A percentile compares a stretch with the other conserved stretches of the same genome.
Evolutionary conservation across 1,140 invertebrate species (phyloP).

Genomic region (Drosophila micromelanica): DNA sequence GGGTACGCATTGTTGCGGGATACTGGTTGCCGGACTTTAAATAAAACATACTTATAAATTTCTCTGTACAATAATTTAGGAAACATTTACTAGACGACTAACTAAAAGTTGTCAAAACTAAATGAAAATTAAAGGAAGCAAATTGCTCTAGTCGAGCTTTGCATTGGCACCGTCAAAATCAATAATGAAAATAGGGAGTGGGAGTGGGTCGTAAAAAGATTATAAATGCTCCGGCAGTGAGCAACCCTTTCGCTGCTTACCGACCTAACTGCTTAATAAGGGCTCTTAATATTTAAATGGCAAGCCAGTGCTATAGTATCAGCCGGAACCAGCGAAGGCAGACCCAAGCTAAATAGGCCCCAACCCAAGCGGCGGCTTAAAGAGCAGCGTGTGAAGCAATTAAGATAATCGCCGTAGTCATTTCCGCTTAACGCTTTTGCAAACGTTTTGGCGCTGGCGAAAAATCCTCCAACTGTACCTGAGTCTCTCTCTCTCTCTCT

Average conservation of each 20-base stretch:
- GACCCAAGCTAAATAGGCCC: not conserved
- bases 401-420: slow-evolving; percentile 78
- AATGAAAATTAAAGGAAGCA: not conserved
- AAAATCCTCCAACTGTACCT: slow-evolving; percentile 7
- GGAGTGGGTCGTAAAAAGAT: slow-evolving; percentile 51
- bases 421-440: slow-evolving; percentile 70
- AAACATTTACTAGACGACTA: slow-evolving; percentile 2
- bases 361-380: not conserved
- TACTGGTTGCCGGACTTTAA: not conserved
- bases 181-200: slow-evolving; percentile 7
- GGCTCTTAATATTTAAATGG: slow-evolving; percentile 67
- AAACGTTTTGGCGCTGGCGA: slow-evolving; percentile 15
- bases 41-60: not conserved
- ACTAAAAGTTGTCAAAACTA: not conserved
- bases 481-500: not conserved
- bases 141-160: not conserved
- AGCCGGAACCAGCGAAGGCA: slow-evolving; percentile 32
- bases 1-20: not conserved
- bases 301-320: slow-evolving; percentile 61
- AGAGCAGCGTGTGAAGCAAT: slow-evolving; percentile 69
- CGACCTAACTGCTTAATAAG: slow-evolving; percentile 48
- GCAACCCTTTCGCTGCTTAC: not conserved
- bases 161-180: not conserved
- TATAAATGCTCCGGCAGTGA: not conserved
- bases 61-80: not conserved